A percentile compares a stretch with the other conserved stretches of the same genome.
Evolutionary conservation across 2,888 invertebrate species (phyloP).

Genomic region (Uloborus plumipes): DNA sequence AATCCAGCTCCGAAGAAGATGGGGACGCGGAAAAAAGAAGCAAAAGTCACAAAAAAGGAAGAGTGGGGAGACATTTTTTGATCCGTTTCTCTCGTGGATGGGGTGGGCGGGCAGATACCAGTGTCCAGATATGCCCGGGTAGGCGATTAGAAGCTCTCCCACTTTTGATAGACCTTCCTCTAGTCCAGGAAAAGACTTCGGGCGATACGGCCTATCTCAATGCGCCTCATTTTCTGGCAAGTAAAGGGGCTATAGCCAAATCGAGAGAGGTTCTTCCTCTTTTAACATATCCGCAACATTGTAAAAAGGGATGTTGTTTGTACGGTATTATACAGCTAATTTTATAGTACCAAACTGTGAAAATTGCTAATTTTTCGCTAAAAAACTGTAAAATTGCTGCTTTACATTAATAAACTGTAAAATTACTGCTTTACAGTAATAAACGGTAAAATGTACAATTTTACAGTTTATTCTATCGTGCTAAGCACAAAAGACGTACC

Average conservation of each 20-base stretch:
- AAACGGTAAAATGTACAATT: too few species aligned
- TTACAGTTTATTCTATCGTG: too few species aligned
- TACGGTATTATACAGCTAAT: too few species aligned
- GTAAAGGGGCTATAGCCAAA: constrained; percentile 16
- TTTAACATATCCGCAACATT: too few species aligned
- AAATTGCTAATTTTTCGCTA: too few species aligned
- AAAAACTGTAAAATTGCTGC: too few species aligned
- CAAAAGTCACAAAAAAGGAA: constrained; percentile 7
- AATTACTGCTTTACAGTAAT: too few species aligned
- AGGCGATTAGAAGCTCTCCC: constrained; percentile 55
- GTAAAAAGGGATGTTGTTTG: too few species aligned
- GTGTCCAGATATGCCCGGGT: constrained; percentile 49
- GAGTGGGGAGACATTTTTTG: constrained; percentile 35
- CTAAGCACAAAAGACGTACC: too few species aligned
- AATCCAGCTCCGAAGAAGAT: not conserved
- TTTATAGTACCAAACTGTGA: too few species aligned
- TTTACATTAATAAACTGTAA: too few species aligned
- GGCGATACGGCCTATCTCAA: constrained; percentile 58
- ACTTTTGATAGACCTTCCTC: constrained; percentile 50
- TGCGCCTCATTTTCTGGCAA: constrained; percentile 39
- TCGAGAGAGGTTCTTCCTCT: not conserved
- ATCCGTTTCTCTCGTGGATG: constrained; percentile 15
- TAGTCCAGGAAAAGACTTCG: constrained; percentile 48
- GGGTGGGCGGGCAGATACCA: constrained; percentile 44
- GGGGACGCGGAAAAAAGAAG: not conserved